A percentile compares a stretch with the other conserved stretches of the same genome.
Conservation (phyloP, 2,888 invertebrate species). For the Drosophila tripunctata region DNA sequence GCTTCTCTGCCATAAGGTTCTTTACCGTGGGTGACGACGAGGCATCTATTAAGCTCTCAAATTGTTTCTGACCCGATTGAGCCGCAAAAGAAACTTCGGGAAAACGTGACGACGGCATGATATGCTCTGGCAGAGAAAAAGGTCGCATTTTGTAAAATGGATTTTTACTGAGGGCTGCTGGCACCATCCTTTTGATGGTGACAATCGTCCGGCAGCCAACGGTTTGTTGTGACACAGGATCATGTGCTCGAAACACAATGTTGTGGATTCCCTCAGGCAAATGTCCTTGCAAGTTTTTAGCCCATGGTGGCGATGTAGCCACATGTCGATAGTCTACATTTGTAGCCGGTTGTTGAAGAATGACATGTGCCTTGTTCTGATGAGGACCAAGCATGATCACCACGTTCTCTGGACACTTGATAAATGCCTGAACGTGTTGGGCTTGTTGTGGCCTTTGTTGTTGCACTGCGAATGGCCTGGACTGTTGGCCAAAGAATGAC, state of each 20-base stretch:
- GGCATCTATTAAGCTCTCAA: conserved; percentile 12
- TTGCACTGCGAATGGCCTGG: background rate
- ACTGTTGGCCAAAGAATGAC: background rate
- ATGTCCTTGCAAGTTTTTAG: conserved; percentile 86
- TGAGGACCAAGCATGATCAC: conserved; percentile 85
- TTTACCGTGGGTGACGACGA: conserved; percentile 16
- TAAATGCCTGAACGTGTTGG: conserved; percentile 84
- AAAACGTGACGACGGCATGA: background rate
- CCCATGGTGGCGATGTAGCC: conserved; percentile 87
- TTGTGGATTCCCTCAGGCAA: conserved; percentile 86
- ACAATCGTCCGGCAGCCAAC: conserved; percentile 87
- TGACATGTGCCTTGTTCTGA: conserved; percentile 79
- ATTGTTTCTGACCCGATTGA: conserved; percentile 1
- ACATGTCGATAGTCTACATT: conserved; percentile 88
- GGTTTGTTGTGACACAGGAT: conserved; percentile 85
- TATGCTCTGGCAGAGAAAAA: background rate
- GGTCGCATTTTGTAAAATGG: background rate
- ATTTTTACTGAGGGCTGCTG: conserved; percentile 68
- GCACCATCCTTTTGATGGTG: conserved; percentile 84
- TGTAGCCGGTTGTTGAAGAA: conserved; percentile 86
- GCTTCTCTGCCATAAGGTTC: conserved; percentile 2
- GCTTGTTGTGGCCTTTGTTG: conserved; percentile 8
- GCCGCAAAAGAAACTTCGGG: conserved; percentile 2
- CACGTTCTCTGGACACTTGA: conserved; percentile 88
- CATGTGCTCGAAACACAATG: conserved; percentile 86